phyloP scores from a whole-genome alignment of 2,797 vertebrate genomes.

The Rhabdomys pumilio region DNA sequence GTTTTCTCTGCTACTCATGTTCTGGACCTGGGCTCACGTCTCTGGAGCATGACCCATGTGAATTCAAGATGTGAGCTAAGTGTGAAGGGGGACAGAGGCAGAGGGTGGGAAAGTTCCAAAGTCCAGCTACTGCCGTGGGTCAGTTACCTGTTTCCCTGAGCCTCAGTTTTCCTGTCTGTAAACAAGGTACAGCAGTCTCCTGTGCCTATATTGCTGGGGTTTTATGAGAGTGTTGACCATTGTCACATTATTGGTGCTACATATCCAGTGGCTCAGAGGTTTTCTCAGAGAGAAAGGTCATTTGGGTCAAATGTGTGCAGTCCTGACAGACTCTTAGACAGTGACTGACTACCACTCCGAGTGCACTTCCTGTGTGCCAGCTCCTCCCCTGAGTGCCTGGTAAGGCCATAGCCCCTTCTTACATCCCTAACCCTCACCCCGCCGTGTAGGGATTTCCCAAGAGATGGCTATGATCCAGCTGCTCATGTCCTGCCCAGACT shows the following conservation, averaged over 20 bases:
- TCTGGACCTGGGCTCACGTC: neutral
- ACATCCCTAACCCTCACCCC: neutral
- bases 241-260: neutral
- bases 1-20: no score
- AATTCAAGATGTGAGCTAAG: neutral
- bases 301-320: neutral
- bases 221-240: neutral
- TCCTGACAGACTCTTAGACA: neutral
- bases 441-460: neutral
- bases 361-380: neutral
- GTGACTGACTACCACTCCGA: neutral
- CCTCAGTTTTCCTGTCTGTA: slow-evolving; percentile 39
- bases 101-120: neutral
- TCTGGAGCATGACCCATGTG: rapidly evolving
- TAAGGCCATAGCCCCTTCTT: neutral
- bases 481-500: rapidly evolving
- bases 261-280: neutral
- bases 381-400: rapidly evolving
- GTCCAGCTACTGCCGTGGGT: neutral
- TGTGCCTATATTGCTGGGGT: neutral
- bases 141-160: neutral
- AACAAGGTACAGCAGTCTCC: neutral
- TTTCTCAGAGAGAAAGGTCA: slow-evolving; percentile 1
- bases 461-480: rapidly evolving
- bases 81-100: neutral